These are phyloP conservation scores for Stenodema calcarata DNA, from an alignment of 2,888 invertebrate genomes.

Conservation along the genomic window DNA sequence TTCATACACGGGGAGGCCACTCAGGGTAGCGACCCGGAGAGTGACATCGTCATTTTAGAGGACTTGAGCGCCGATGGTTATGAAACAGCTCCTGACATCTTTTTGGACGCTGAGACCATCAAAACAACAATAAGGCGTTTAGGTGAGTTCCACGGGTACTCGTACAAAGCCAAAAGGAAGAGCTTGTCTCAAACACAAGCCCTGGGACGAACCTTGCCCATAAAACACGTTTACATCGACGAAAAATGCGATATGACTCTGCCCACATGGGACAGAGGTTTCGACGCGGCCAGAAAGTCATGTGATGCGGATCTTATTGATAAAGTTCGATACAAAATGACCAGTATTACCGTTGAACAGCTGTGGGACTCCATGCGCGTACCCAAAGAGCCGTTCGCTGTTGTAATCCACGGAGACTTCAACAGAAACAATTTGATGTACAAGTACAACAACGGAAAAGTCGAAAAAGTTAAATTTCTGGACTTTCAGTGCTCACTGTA, in stretches of 20 bases:
- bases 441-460: conserved; percentile 58
- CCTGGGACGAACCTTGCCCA: background rate
- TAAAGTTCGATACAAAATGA: background rate
- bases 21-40: background rate
- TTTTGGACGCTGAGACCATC: conserved; percentile 56
- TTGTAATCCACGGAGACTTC: conserved; percentile 62
- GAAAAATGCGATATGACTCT: background rate
- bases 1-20: conserved; percentile 50
- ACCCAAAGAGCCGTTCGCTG: conserved; percentile 55
- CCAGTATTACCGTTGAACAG: background rate
- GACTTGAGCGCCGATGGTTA: conserved; percentile 52
- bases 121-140: conserved; percentile 54
- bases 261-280: background rate
- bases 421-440: conserved; percentile 62
- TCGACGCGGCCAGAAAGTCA: background rate
- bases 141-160: conserved; percentile 57
- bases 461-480: conserved; percentile 58
- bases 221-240: background rate
- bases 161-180: conserved; percentile 54
- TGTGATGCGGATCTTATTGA: background rate
- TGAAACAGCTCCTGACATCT: conserved; percentile 44
- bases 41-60: conserved; percentile 53
- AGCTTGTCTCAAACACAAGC: background rate
- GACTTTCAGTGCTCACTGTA: conserved; percentile 60
- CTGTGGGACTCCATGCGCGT: background rate